Conservation (phyloP, 2,888 invertebrate species). For the Cybosia mesomella region DNA sequence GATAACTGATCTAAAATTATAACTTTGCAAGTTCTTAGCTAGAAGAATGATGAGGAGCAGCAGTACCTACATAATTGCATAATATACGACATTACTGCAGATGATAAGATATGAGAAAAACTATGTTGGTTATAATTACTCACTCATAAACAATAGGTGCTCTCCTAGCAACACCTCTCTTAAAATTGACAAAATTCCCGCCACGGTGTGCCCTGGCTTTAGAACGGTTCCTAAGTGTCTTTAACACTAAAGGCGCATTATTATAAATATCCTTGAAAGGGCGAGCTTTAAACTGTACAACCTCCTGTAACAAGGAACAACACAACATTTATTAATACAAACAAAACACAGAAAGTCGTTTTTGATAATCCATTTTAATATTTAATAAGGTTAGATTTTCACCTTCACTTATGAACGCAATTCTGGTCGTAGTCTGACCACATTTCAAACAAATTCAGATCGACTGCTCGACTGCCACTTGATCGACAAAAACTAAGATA, state of each 20-base stretch:
- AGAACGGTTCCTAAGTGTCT: neutral
- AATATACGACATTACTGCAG: neutral
- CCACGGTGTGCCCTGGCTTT: neutral
- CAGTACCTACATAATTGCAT: neutral
- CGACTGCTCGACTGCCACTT: too few relatives aligned
- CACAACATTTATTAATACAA: neutral
- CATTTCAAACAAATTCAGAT: too few relatives aligned
- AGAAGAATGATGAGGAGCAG: too few relatives aligned
- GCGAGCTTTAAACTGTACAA: neutral
- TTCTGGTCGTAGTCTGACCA: too few relatives aligned
- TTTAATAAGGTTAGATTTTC: too few relatives aligned
- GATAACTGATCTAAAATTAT: too few relatives aligned
- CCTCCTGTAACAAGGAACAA: constrained; percentile 3
- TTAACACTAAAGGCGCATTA: neutral
- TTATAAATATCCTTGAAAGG: neutral
- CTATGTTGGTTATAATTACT: neutral
- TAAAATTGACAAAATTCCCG: neutral
- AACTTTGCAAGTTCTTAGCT: neutral
- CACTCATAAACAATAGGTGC: constrained; percentile 12
- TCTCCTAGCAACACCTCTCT: neutral
- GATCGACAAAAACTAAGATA: too few relatives aligned
- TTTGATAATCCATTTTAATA: too few relatives aligned
- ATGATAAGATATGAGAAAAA: neutral
- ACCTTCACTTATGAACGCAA: too few relatives aligned
- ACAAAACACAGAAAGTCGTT: neutral